Evolutionary conservation across 2,797 vertebrate species (phyloP).

Genomic region (Todus mexicanus): DNA sequence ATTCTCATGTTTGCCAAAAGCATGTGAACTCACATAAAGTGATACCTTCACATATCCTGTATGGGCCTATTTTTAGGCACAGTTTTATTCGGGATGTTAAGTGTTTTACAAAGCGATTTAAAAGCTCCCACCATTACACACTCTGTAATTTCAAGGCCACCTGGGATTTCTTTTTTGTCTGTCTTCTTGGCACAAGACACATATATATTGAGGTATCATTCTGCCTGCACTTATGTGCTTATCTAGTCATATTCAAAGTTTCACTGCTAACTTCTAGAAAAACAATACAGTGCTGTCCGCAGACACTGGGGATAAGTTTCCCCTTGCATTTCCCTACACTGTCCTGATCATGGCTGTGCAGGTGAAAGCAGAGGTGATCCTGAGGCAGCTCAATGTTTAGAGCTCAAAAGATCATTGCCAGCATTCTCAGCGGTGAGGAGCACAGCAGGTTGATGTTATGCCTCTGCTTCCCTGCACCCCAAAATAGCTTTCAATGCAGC

Average conservation of each 20-base stretch:
- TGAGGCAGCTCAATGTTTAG: neutral
- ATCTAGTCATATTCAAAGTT: neutral
- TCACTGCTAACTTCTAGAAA: neutral
- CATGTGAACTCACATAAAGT: neutral
- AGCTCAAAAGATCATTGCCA: neutral
- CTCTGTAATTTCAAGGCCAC: conserved; percentile 2
- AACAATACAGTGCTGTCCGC: neutral
- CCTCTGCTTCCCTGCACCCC: neutral
- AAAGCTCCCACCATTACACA: neutral
- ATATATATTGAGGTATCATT: neutral
- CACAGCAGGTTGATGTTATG: neutral
- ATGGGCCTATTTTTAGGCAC: neutral
- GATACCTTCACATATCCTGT: neutral
- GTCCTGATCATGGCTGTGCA: neutral
- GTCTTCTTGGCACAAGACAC: neutral
- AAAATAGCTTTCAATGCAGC: neutral
- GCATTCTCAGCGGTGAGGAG: neutral
- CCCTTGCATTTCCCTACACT: neutral
- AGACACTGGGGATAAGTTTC: neutral
- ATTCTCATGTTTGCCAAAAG: neutral
- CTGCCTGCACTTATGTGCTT: neutral
- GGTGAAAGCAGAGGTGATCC: neutral
- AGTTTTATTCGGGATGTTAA: neutral
- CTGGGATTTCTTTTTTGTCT: neutral
- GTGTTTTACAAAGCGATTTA: conserved; percentile 23